Evolutionary conservation across 2,113 vertebrate genomes (phyloP).

Genomic region (Stigmatopora nigra): DNA sequence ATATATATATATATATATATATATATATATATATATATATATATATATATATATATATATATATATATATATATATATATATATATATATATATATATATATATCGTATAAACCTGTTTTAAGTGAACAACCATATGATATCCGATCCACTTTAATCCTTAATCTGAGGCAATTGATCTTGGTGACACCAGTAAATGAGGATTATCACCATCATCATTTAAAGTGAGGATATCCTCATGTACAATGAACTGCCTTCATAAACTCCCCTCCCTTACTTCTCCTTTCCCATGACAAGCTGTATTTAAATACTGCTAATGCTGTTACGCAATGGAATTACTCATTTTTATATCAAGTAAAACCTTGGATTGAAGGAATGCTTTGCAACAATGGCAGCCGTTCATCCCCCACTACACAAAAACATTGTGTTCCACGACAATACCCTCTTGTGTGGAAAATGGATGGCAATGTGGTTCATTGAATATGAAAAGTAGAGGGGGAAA

Average conservation of each 20-base stretch:
- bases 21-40: too few relatives aligned
- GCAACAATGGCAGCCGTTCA: constrained; percentile 56
- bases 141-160: constrained; percentile 34
- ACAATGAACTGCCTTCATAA: constrained; percentile 34
- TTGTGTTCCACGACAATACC: constrained; percentile 53
- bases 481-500: constrained; percentile 25
- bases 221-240: constrained; percentile 50
- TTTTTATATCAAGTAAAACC: constrained; percentile 60
- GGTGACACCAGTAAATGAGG: constrained; percentile 42
- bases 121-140: constrained; percentile 33
- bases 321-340: constrained; percentile 64
- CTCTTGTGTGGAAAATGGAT: constrained; percentile 40
- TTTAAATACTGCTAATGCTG: constrained; percentile 57
- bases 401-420: constrained; percentile 56
- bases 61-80: too few relatives aligned
- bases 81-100: too few relatives aligned
- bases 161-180: constrained; percentile 39
- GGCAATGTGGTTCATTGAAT: constrained; percentile 27
- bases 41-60: too few relatives aligned
- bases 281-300: constrained; percentile 41
- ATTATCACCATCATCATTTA: constrained; percentile 47
- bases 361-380: constrained; percentile 41
- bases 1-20: too few relatives aligned
- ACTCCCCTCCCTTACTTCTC: constrained; percentile 1
- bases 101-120: constrained; percentile 31